Evolutionary conservation across 2,113 vertebrate genomes (phyloP).

Genomic region (Planiliza haematocheilus): DNA sequence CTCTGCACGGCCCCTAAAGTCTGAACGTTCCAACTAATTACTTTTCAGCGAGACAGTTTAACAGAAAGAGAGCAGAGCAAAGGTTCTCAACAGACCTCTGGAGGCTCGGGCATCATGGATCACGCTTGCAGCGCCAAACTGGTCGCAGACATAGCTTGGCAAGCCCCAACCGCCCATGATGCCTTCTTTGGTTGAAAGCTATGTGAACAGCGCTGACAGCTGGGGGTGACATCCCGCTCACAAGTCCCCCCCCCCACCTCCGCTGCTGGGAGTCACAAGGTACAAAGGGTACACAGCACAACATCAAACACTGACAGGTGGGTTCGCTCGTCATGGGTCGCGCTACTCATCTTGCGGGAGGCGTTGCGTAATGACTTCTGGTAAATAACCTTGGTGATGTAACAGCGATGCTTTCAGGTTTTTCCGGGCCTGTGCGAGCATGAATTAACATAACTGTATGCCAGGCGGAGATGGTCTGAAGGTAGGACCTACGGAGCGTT

Average conservation of each 20-base stretch:
- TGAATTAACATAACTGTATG: not conserved
- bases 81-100: not conserved
- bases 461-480: too few species aligned
- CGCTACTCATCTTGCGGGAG: not conserved
- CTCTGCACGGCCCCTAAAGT: too few species aligned
- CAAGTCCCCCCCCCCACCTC: too few species aligned
- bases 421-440: not conserved
- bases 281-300: not conserved
- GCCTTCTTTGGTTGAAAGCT: slow-evolving; percentile 5
- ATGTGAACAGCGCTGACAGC: slow-evolving; percentile 5
- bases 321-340: not conserved
- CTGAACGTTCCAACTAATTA: not conserved
- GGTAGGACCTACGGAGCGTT: too few species aligned
- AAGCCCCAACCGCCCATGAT: not conserved
- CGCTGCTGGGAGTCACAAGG: not conserved
- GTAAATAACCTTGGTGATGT: not conserved
- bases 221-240: slow-evolving; percentile 6
- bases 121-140: not conserved
- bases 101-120: not conserved
- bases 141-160: not conserved
- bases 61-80: slow-evolving; percentile 4
- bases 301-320: slow-evolving; percentile 1
- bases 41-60: not conserved
- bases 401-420: not conserved
- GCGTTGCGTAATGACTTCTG: not conserved